These are phyloP conservation scores for Pontoporia blainvillei DNA, from an alignment of 2,113 vertebrate species.

Conservation along the genomic window DNA sequence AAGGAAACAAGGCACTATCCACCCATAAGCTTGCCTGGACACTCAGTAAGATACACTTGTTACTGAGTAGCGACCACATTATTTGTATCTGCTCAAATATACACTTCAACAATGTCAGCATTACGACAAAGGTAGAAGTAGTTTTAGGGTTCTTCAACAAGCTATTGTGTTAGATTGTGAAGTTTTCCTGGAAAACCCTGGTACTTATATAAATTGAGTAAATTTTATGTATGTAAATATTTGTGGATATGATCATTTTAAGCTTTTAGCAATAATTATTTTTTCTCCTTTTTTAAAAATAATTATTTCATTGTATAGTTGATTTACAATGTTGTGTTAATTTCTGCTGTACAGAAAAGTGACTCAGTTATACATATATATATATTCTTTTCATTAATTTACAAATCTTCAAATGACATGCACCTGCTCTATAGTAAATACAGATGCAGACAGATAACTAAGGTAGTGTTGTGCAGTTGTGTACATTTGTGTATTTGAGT, in stretches of 20 bases:
- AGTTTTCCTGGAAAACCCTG: not conserved
- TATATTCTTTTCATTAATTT: not conserved
- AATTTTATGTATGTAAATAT: not conserved
- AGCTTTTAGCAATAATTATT: not conserved
- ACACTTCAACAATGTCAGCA: rapidly evolving
- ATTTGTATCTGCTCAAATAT: not conserved
- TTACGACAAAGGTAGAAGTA: not conserved
- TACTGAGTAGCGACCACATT: no score
- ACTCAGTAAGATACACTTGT: rapidly evolving
- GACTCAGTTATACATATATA: not conserved
- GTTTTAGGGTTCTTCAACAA: not conserved
- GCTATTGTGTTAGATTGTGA: not conserved
- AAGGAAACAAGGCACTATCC: not conserved
- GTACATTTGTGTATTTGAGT: rapidly evolving
- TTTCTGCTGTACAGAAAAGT: not conserved
- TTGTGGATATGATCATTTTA: not conserved
- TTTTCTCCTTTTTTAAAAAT: not conserved
- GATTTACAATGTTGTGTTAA: not conserved
- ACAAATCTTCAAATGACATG: not conserved
- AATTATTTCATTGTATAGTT: not conserved
- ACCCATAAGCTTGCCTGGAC: not conserved
- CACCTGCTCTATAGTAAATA: not conserved
- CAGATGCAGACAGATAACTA: no score
- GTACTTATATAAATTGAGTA: not conserved
- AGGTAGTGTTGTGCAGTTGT: rapidly evolving